phyloP scores from a whole-genome alignment of 2,888 invertebrate genomes.

The Nomada ferruginata region DNA sequence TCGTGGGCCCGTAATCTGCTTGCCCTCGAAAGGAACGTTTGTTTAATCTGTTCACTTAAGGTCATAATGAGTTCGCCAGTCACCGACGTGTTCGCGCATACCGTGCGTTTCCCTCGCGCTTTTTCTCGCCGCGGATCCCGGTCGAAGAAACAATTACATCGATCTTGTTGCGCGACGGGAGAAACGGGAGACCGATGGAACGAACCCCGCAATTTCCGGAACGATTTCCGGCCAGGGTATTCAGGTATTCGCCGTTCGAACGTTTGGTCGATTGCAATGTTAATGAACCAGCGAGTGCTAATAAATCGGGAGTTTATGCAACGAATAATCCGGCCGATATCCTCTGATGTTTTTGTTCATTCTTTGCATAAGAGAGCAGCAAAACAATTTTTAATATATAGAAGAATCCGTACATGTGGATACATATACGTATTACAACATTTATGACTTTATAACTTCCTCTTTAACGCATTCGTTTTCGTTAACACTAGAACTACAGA shows the following conservation, averaged over 20 bases:
- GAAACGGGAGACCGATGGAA: neutral
- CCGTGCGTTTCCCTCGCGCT: constrained; percentile 14
- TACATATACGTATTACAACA: too few species aligned
- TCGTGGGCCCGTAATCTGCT: constrained; percentile 43
- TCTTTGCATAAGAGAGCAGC: too few species aligned
- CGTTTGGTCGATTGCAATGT: constrained; percentile 11
- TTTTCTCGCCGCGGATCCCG: neutral
- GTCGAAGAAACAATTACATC: constrained; percentile 34
- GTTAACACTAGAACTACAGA: too few species aligned
- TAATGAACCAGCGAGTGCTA: constrained; percentile 31
- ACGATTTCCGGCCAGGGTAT: constrained; percentile 8
- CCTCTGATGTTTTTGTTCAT: too few species aligned
- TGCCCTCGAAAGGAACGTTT: constrained; percentile 35
- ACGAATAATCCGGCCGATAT: constrained; percentile 8
- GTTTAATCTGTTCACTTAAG: constrained; percentile 47
- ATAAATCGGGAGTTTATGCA: constrained; percentile 32
- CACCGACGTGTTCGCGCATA: constrained; percentile 23
- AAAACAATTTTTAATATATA: too few species aligned
- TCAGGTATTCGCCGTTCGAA: constrained; percentile 14
- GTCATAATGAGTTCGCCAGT: constrained; percentile 45
- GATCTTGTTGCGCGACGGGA: neutral
- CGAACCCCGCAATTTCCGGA: constrained; percentile 10
- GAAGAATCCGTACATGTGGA: too few species aligned
- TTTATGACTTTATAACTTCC: too few species aligned
- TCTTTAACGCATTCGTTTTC: too few species aligned